These are phyloP conservation scores for Tragopan temminckii DNA, from an alignment of 2,797 vertebrate species.

Conservation along the genomic window DNA sequence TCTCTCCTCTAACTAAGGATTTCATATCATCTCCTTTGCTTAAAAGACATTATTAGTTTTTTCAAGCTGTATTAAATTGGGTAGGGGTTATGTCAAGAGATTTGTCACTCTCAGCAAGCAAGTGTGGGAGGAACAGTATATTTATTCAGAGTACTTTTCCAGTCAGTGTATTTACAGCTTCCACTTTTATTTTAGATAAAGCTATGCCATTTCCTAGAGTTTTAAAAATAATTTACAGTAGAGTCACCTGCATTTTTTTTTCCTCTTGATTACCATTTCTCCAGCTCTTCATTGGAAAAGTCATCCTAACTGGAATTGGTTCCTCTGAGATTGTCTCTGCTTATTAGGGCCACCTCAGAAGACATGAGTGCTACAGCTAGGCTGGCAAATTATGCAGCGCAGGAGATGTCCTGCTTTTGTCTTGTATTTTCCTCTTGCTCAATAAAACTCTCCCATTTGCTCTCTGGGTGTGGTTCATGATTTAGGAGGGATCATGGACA, in stretches of 20 bases:
- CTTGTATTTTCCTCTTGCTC: not conserved
- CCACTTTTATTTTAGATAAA: constrained; percentile 20
- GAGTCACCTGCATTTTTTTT: not conserved
- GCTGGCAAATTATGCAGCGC: not conserved
- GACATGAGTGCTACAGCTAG: not conserved
- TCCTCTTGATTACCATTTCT: not conserved
- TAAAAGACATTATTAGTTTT: not conserved
- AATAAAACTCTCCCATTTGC: not conserved
- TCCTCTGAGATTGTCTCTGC: not conserved
- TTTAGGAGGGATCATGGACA: not conserved
- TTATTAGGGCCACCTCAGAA: not conserved
- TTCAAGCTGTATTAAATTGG: constrained; percentile 1
- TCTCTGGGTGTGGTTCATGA: not conserved
- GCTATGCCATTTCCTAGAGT: not conserved
- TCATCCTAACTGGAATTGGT: not conserved
- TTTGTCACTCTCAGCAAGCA: constrained; percentile 9
- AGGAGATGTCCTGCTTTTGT: not conserved
- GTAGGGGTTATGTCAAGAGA: not conserved
- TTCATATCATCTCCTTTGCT: not conserved
- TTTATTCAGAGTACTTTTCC: constrained; percentile 3
- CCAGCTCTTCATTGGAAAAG: not conserved
- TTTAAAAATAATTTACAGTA: not conserved
- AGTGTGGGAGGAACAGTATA: not conserved
- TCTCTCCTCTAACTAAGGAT: not conserved
- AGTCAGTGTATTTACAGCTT: constrained; percentile 18